These are phyloP conservation scores for Cydia strobilella DNA, from an alignment of 1,140 invertebrate genomes.

Conservation along the genomic window DNA sequence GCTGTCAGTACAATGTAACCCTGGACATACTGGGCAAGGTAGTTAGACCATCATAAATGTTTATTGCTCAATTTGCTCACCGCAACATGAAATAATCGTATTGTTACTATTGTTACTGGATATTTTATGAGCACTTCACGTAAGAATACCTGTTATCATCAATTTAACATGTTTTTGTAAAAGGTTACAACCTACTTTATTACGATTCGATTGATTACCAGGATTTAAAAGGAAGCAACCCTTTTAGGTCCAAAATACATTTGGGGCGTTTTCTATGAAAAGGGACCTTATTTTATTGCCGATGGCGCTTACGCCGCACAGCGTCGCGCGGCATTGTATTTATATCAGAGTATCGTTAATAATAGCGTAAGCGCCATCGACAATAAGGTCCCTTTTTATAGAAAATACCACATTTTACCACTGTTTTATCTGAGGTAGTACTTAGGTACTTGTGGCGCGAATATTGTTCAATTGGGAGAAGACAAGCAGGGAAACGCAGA, in stretches of 20 bases:
- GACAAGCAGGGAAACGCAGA: conserved; percentile 62
- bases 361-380: no score
- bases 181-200: not conserved
- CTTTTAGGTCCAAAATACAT: not conserved
- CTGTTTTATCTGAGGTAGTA: not conserved
- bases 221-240: not conserved
- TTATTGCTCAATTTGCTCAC: conserved; percentile 41
- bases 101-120: conserved; percentile 33
- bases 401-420: no score
- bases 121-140: conserved; percentile 3
- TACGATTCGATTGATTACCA: not conserved
- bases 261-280: no score
- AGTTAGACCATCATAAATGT: conserved; percentile 45
- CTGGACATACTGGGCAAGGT: conserved; percentile 42
- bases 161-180: not conserved
- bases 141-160: not conserved
- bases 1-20: conserved; percentile 45
- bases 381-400: no score
- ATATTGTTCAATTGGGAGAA: conserved; percentile 24
- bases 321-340: no score
- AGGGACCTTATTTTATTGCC: no score
- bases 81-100: conserved; percentile 38
- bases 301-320: no score
- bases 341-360: no score
- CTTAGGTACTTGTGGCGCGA: not conserved